Evolutionary conservation across 2,888 invertebrate genomes (phyloP), one percentile per base, ranked within the genome.

Genomic region (Sialis fuliginosa): DNA sequence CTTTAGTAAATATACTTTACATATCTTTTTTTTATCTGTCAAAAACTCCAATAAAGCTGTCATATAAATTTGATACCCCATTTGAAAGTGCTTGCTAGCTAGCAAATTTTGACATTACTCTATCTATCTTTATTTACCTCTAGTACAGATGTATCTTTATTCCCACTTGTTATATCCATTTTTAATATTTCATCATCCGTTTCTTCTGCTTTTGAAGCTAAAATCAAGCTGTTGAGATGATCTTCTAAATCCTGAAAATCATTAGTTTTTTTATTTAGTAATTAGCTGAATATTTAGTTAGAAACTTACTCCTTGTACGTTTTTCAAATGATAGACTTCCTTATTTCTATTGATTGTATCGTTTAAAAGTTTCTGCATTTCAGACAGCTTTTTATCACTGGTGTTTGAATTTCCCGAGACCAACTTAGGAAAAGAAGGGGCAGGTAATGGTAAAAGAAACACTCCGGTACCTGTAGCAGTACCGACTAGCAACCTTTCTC

Each of bases 401-500:
- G 75, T 75, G 65, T 75, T 74, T 2, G 75, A 69, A 56, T 76
- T 75, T 10, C 77, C 77, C 1, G 78, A 74, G 2, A 77, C 74
- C 46, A 88, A 74, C 61, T 79, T 77, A 0, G 87, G 87, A 13
- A 80, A 68, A 9, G 75, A 69, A 1, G 86, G 84, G 6, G 81
- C 70, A 2, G 91, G 91, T 39, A 95, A 62, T 0, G 90, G 81
- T 0, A 77, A 70, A 1, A 93, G 64, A 55, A 79, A 83, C 6
- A 86, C 74, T 0, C 88, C 95, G 0, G 91, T 90, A 1, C 89
- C 91, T 4, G 86, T 85, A 0, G 91, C 95, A 51, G 92, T 75
- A 6, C 88, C 87, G 54, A 92, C 80, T 47, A 96, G 77, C 62
- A 89, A 76, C 44, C 82, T 78, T 60, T 93, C 93, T 4, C 95